A percentile compares a stretch with the other conserved stretches of the same genome.
phyloP scores from a whole-genome alignment of 2,113 vertebrate species.

The Vidua chalybeata region DNA sequence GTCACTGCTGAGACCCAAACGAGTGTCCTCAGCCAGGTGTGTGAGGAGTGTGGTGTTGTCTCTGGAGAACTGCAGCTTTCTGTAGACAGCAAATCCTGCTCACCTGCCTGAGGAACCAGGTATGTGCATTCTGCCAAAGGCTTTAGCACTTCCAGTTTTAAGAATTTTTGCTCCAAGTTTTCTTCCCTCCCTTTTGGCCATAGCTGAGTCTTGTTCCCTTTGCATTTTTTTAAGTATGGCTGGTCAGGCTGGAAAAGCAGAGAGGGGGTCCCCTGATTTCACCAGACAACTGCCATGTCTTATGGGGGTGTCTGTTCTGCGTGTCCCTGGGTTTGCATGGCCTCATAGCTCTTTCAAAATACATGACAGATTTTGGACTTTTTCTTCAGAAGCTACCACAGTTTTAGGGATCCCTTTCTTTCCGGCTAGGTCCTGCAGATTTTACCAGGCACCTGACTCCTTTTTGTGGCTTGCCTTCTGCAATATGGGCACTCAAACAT shows the following conservation, averaged over 20 bases:
- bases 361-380: not conserved
- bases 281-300: not conserved
- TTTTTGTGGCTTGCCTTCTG: not conserved
- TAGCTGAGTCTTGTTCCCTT: not conserved
- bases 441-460: not conserved
- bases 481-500: not conserved
- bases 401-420: not conserved
- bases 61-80: not conserved
- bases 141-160: not conserved
- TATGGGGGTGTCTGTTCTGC: not conserved
- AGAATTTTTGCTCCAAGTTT: not conserved
- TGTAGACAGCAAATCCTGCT: not conserved
- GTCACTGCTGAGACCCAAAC: accelerated
- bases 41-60: accelerated
- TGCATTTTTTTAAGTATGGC: not conserved
- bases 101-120: not conserved
- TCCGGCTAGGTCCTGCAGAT: not conserved
- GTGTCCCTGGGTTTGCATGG: not conserved
- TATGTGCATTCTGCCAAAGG: not conserved
- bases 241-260: not conserved
- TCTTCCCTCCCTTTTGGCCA: not conserved
- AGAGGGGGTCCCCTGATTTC: not conserved
- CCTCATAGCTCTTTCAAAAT: not conserved
- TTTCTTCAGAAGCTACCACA: not conserved
- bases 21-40: accelerated